Evolutionary conservation across 2,888 invertebrate species (phyloP).

Genomic region (Magallana nippona): DNA sequence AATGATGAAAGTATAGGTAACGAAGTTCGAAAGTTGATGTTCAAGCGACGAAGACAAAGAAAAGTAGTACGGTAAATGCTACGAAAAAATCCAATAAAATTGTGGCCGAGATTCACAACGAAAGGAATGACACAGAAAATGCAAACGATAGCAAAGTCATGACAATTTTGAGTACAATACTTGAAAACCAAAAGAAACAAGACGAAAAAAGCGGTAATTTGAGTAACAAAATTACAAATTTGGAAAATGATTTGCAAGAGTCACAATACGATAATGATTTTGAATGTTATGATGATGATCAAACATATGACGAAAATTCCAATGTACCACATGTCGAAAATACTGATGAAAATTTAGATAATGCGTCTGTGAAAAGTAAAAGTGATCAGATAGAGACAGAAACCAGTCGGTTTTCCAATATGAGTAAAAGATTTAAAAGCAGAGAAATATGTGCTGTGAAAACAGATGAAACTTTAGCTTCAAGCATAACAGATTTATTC

Average conservation of each 20-base stretch:
- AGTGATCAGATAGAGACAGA: conserved; percentile 1
- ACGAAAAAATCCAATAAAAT: no score
- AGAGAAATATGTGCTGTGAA: conserved; percentile 35
- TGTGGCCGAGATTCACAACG: no score
- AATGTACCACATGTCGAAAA: neutral
- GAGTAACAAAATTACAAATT: no score
- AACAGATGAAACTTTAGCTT: conserved; percentile 22
- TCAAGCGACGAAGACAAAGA: no score
- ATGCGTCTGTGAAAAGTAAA: conserved; percentile 23
- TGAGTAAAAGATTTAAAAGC: conserved; percentile 2
- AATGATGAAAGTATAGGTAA: no score
- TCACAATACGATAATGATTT: neutral
- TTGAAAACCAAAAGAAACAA: no score
- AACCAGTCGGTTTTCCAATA: conserved; percentile 9
- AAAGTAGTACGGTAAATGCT: no score
- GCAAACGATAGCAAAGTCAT: no score
- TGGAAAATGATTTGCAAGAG: neutral
- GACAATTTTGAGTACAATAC: no score
- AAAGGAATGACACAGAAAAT: no score
- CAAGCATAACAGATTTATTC: conserved; percentile 21
- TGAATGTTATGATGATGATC: conserved; percentile 12
- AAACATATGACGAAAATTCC: conserved; percentile 24
- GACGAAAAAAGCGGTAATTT: no score
- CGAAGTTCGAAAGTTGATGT: no score
- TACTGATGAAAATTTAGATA: conserved; percentile 11